These are phyloP conservation scores for Pycnonotus jocosus DNA, from an alignment of 2,113 vertebrate genomes.

Conservation along the genomic window DNA sequence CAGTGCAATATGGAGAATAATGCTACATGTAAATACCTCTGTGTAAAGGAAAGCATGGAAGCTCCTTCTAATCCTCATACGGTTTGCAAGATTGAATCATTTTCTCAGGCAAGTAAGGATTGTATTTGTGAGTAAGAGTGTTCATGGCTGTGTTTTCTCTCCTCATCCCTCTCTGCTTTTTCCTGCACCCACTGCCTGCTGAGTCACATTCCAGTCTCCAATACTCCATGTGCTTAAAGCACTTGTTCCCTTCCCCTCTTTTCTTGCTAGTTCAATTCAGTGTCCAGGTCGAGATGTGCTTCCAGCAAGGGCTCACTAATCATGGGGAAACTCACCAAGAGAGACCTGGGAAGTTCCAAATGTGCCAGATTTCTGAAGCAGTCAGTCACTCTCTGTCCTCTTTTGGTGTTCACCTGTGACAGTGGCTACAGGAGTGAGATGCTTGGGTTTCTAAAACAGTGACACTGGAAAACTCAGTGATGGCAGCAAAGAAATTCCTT, in stretches of 20 bases:
- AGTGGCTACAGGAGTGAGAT: neutral
- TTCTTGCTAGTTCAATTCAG: neutral
- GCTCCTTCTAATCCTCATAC: neutral
- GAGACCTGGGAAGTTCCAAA: neutral
- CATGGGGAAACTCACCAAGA: neutral
- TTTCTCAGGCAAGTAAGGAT: neutral
- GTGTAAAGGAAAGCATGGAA: neutral
- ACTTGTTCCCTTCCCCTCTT: neutral
- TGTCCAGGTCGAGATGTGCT: neutral
- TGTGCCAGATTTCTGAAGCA: neutral
- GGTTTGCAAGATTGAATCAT: neutral
- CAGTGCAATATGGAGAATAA: neutral
- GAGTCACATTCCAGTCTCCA: fast-evolving
- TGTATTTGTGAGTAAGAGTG: neutral
- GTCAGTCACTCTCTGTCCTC: neutral
- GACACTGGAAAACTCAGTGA: neutral
- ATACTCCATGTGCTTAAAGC: neutral
- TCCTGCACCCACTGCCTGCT: neutral
- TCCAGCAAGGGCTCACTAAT: neutral
- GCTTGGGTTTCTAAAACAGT: neutral
- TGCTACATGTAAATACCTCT: neutral
- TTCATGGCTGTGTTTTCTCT: neutral
- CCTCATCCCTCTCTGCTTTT: neutral
- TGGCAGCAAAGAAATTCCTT: neutral
- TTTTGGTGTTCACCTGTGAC: neutral